These are phyloP conservation scores for Hyles vespertilio DNA, from an alignment of 1,140 invertebrate species.

Conservation along the genomic window DNA sequence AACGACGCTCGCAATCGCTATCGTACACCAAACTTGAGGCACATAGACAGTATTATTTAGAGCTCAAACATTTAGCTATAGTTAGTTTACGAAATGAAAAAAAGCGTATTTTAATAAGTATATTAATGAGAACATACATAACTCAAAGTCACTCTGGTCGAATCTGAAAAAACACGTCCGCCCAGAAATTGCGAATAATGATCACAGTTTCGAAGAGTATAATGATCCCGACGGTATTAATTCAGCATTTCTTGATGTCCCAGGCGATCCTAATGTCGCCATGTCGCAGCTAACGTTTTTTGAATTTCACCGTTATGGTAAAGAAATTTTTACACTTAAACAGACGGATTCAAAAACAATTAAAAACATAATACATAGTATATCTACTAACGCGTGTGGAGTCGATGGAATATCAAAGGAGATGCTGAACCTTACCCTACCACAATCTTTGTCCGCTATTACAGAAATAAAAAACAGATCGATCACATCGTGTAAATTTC, in stretches of 20 bases:
- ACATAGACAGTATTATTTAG: slow-evolving; percentile 12
- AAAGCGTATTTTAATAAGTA: slow-evolving; percentile 20
- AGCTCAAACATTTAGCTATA: no score
- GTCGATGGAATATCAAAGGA: slow-evolving; percentile 23
- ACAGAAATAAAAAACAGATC: slow-evolving; percentile 1
- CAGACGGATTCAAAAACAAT: not conserved
- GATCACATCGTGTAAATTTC: not conserved
- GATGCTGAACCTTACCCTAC: slow-evolving; percentile 10
- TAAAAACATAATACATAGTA: slow-evolving; percentile 10
- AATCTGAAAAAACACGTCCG: slow-evolving; percentile 1
- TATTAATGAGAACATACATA: slow-evolving; percentile 5
- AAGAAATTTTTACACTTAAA: slow-evolving; percentile 1
- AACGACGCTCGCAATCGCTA: slow-evolving; percentile 21
- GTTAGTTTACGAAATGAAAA: slow-evolving; percentile 22
- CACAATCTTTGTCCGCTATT: not conserved
- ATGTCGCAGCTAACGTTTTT: slow-evolving; percentile 5
- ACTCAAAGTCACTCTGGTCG: slow-evolving; percentile 20
- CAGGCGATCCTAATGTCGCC: slow-evolving; percentile 6
- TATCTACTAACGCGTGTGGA: slow-evolving; percentile 14
- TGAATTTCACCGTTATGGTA: slow-evolving; percentile 5
- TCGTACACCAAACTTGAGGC: slow-evolving; percentile 13
- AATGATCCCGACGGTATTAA: slow-evolving; percentile 16
- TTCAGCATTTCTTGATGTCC: slow-evolving; percentile 19
- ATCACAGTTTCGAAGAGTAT: not conserved
- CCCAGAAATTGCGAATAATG: not conserved